Percentiles rank a stretch among this genome's conserved stretches.
Evolutionary conservation across 2,113 vertebrate genomes (phyloP).

Genomic region (Acanthisitta chloris): DNA sequence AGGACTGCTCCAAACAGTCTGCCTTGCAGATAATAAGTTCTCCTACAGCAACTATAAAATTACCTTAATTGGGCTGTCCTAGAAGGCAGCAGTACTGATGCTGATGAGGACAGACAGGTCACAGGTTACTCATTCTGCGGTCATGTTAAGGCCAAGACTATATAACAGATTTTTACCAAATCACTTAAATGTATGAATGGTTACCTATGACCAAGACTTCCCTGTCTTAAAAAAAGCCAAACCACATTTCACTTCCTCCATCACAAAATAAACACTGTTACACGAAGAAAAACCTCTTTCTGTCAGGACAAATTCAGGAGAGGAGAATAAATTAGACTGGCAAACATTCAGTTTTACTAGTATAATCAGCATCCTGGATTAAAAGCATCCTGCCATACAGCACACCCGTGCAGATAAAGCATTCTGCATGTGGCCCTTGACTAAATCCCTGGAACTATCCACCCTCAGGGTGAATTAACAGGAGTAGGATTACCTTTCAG

Average conservation of each 20-base stretch:
- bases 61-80: background rate
- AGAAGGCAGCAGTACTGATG: background rate
- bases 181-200: background rate
- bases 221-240: background rate
- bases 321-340: background rate
- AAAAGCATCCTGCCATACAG: background rate
- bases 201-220: background rate
- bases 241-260: background rate
- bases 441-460: background rate
- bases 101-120: conserved; percentile 5
- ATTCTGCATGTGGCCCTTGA: background rate
- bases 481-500: background rate
- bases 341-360: background rate
- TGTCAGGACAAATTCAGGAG: background rate
- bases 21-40: background rate
- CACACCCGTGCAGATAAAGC: background rate
- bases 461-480: background rate
- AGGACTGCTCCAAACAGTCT: background rate
- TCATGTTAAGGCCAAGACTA: background rate
- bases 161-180: background rate
- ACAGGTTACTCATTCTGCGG: background rate
- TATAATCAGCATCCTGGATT: background rate
- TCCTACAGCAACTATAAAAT: background rate
- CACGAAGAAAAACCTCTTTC: background rate
- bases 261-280: background rate